These are phyloP conservation scores for Lasioglossum lativentre DNA, from an alignment of 2,888 invertebrate genomes.

Conservation along the genomic window DNA sequence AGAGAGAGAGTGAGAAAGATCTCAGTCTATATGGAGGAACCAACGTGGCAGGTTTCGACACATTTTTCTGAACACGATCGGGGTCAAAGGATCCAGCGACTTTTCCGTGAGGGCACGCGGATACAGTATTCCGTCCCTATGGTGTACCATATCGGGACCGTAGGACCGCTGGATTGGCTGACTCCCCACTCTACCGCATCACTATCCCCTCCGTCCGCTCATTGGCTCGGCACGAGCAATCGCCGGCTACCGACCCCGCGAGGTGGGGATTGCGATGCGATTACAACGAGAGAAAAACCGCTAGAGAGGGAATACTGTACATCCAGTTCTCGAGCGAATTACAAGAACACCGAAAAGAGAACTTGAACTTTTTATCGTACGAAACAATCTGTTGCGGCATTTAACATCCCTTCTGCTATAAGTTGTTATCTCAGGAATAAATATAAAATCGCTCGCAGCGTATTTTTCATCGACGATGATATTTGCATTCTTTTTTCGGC, in stretches of 20 bases:
- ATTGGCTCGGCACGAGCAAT: background rate
- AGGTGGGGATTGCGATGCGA: background rate
- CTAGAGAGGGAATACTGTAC: conserved; percentile 9
- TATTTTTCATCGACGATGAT: background rate
- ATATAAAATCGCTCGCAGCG: background rate
- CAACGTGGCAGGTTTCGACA: conserved; percentile 62
- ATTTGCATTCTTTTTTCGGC: background rate
- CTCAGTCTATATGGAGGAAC: conserved; percentile 49
- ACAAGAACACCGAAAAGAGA: background rate
- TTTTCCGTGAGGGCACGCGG: conserved; percentile 31
- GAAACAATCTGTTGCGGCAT: background rate
- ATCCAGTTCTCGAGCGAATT: conserved; percentile 17
- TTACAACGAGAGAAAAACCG: background rate
- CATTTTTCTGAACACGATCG: conserved; percentile 39
- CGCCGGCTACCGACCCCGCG: background rate
- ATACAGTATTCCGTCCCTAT: conserved; percentile 15
- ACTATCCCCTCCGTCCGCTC: background rate
- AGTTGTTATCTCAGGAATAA: background rate
- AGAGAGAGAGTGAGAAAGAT: too few relatives aligned
- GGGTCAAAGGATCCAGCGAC: conserved; percentile 27
- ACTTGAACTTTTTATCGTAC: background rate
- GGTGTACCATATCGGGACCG: background rate
- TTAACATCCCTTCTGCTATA: background rate
- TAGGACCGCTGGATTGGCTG: background rate
- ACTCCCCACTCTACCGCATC: background rate